Evolutionary conservation across 1,140 invertebrate genomes (phyloP), one percentile per base, ranked within the genome.

Genomic region (Drosophila parvula): DNA sequence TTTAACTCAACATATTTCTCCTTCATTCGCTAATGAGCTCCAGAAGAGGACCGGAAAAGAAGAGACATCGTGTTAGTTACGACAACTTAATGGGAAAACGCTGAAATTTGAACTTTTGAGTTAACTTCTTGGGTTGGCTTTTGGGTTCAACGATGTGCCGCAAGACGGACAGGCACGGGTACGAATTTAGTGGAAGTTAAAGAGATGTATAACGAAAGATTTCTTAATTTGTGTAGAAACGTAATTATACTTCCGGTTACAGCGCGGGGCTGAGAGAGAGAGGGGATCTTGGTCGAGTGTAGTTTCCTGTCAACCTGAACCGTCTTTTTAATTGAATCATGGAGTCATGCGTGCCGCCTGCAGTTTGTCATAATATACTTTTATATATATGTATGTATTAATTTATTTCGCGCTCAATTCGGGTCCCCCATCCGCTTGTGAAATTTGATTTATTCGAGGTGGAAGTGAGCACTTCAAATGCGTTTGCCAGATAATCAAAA

Each of bases 381-480:
- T 16, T 59, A 16, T 28, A 48, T 50, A 48, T n/a, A 12, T n/a
- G 1, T 8, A 9, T 30, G 7, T 28, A n/a, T 45, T 5, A 1
- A 43, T 48, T 27, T 63, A 10, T 60, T 27, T 30, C 3, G 27
- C 38, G 36, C 32, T 38, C 56, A 28, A 53, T 47, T 56, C 22
- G 53, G 14, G 38, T 51, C 40, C 69, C 68, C 74, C 67, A 74
- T 55, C n/a, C 50, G 40, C 18, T 56, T 50, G 41, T 79, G 64
- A 62, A 59, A 74, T 75, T 65, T 88, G 74, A 88, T 89, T 89
- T 90, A 89, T 85, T 74, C 60, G 56, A 80, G 68, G 84, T 89
- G 84, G 84, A 89, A 89, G 70, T 85, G 65, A 68, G 76, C 77
- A 76, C 78, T 90, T 88, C 51, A 84, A 90, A 81, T 89, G 81